These are phyloP conservation scores for Clusia tigrina DNA, from an alignment of 2,888 invertebrate species.

Conservation along the genomic window DNA sequence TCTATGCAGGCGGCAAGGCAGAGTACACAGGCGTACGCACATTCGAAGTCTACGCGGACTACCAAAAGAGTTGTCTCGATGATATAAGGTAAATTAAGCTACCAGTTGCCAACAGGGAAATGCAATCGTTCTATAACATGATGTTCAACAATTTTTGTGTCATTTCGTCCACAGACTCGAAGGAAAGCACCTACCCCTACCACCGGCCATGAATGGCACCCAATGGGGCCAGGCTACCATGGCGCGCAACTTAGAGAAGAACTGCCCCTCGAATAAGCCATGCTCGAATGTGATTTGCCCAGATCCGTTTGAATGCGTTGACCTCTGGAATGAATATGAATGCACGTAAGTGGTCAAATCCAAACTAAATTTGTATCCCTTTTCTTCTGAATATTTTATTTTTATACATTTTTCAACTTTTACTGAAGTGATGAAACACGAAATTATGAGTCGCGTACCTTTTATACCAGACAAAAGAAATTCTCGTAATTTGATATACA, in stretches of 20 bases:
- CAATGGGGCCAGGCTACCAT: conserved; percentile 96
- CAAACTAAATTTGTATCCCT: background rate
- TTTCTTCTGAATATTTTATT: no score
- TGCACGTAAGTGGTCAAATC: conserved; percentile 85
- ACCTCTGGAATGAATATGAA: conserved; percentile 97
- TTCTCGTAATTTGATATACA: no score
- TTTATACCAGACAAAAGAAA: no score
- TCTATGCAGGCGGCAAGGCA: conserved; percentile 94
- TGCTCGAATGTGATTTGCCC: conserved; percentile 94
- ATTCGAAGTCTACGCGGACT: conserved; percentile 93
- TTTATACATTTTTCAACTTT: background rate
- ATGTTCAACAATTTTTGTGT: background rate
- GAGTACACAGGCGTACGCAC: conserved; percentile 93
- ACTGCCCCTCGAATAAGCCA: conserved; percentile 94
- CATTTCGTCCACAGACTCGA: conserved; percentile 73
- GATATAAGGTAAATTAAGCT: conserved; percentile 68
- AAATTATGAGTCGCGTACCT: no score
- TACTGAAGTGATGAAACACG: no score
- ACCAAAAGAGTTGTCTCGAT: conserved; percentile 84
- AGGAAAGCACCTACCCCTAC: conserved; percentile 92
- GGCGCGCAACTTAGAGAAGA: conserved; percentile 88
- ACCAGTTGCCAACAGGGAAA: conserved; percentile 7
- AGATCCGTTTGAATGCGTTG: conserved; percentile 92
- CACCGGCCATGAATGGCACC: conserved; percentile 93
- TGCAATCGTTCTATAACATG: background rate